Base-by-base conservation (phyloP, 1,140 invertebrate genomes). In the Apis dorsata region DNA sequence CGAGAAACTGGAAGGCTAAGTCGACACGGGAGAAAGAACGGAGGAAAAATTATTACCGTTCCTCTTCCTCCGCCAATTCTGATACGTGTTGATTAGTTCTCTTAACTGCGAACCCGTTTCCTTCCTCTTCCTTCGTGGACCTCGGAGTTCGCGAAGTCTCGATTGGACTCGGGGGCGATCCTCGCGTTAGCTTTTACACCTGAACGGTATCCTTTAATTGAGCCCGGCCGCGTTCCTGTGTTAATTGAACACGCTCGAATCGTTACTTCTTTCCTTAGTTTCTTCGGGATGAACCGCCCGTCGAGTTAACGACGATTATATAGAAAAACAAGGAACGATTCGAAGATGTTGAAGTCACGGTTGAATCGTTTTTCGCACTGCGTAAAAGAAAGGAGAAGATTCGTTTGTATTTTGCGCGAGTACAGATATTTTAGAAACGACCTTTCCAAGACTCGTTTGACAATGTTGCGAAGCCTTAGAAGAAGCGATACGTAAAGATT, bases 171-270 rank as follows among this genome's bases (percentile, higher is more conserved):
- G 57, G 53, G 34, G 80, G 55, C 83, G 86, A 87, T 76, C 85
- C 73, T 68, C 66, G 76, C 86, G 86, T 84, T 79, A 86, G 84
- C 76, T 83, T 80, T 80, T 69, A 86, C 85, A 81, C 81, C 79
- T 63, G 86, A 86, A 81, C 86, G 77, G 69, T 63, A 78, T 79
- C 72, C 85, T 69, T 75, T 88, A 87, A 88, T 87, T 79, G 80
- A 68, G 72, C 53, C 44, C 28, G 63, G 77, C 59, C 74, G 72
- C 82, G 84, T 65, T 53, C 69, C 70, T 68, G 71, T 85, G 71
- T 85, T 88, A 87, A 88, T 85, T 88, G 86, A 81, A 87, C 79
- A 85, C 86, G 83, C 85, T 87, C 75, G 60, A 85, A 57, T 81
- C 79, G 86, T 87, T 88, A 66, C 63, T 85, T 88, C 71, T 19